These are phyloP conservation scores for Caenorhabditis virilis DNA, from an alignment of 2,888 invertebrate genomes.

Conservation along the genomic window DNA sequence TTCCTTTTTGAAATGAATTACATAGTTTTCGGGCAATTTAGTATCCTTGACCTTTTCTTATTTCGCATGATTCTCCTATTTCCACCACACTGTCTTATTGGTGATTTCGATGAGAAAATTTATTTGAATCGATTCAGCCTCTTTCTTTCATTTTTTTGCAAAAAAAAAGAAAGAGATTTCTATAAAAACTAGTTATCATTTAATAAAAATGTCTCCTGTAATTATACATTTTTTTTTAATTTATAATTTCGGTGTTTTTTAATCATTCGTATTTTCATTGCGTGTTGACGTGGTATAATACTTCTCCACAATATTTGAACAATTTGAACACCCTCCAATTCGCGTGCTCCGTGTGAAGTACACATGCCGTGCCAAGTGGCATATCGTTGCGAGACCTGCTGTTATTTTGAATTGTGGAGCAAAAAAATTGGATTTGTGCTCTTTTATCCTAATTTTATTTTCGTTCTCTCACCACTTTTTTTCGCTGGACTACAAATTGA, in stretches of 20 bases:
- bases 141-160: too few relatives aligned
- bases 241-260: not conserved
- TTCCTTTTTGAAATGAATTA: not conserved
- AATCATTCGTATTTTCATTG: not conserved
- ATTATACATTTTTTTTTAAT: not conserved
- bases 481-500: too few relatives aligned
- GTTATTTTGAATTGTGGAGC: too few relatives aligned
- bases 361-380: conserved; percentile 15
- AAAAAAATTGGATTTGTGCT: too few relatives aligned
- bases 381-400: conserved; percentile 13
- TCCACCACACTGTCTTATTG: too few relatives aligned
- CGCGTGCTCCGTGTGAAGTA: conserved; percentile 13
- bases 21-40: too few relatives aligned
- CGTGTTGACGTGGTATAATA: conserved; percentile 3
- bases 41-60: too few relatives aligned
- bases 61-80: too few relatives aligned
- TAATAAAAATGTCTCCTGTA: not conserved
- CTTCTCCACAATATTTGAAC: not conserved
- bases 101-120: too few relatives aligned
- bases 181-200: too few relatives aligned
- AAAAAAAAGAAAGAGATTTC: too few relatives aligned
- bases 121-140: too few relatives aligned
- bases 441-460: conserved; percentile 1
- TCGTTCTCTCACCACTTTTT: not conserved
- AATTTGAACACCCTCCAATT: conserved; percentile 11